Base-by-base conservation (phyloP, 2,113 vertebrate genomes). In the Anas platyrhynchos region DNA sequence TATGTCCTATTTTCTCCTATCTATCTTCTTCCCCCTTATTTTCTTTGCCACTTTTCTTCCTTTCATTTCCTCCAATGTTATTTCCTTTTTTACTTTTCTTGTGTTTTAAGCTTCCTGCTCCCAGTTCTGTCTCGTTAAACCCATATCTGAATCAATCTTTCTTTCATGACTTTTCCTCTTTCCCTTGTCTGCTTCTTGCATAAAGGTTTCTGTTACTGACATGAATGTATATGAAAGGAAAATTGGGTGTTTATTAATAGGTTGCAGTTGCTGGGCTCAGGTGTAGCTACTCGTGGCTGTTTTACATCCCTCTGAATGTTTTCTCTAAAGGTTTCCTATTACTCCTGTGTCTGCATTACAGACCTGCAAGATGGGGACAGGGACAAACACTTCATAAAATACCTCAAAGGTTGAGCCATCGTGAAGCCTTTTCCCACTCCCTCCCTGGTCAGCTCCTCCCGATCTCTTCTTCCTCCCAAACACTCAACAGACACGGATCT, bases 41-140 rank as follows among this genome's bases (percentile, higher is more conserved):
- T 92, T 78, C 50, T 88, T 88, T 50, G 27, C 61, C 69, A 83
- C 74, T 90, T 94, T 83, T 90, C 62, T 89, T 92, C 65, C 67
- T 83, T 90, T 77, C 55, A 91, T 93, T 95, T 95, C 43, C 65
- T 48, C 77, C 78, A 38, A 15, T 52, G 46, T 17, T 86, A 61
- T 86, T 94, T 61, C 63, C 29, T 44, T 77, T 36, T 63, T 69
- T 82, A 29, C 25, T 38, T 88, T 88, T 86, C 65, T 32, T 78
- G 56, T 43, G 34, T 32, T 91, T 86, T 32, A 74, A 74, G 50
- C 29, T 80, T 55, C 50, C n/a, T 77, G 27, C 41, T 83, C 50
- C 17, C 71, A 9, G 25, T 48, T 83, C 78, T 50, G 31, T 56
- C 44, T 83, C 50, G 74, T 48, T 72, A 65, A 17, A 72, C 7